A percentile compares a stretch with the other conserved stretches of the same genome.
phyloP scores from a whole-genome alignment of 2,113 vertebrate genomes.

The Dolichallabes microphthalmus region DNA sequence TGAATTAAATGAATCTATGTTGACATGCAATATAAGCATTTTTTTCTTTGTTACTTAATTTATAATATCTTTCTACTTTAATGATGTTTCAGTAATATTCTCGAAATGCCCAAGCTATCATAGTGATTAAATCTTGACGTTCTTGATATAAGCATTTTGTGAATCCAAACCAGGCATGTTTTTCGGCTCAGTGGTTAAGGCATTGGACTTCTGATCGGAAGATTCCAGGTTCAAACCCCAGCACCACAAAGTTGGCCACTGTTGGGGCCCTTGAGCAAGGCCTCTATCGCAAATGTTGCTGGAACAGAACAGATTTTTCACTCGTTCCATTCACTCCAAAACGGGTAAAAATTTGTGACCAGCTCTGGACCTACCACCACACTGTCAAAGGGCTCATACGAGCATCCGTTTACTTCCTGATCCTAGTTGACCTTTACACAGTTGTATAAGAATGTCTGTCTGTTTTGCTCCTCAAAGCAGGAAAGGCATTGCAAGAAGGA shows the following conservation, averaged over 20 bases:
- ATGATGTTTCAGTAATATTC: neutral
- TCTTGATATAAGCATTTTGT: neutral
- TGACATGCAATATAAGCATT: neutral
- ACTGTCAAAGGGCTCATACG: neutral
- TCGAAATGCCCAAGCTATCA: neutral
- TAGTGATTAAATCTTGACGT: no score
- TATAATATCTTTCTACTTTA: neutral
- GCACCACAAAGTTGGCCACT: no score
- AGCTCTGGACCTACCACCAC: neutral
- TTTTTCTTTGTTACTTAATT: neutral
- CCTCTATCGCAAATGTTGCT: no score
- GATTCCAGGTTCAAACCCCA: no score
- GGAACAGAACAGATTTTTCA: no score
- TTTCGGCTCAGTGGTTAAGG: no score
- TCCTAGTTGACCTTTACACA: neutral
- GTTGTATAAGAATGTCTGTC: neutral
- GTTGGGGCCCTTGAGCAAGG: no score
- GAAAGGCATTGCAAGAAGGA: slow-evolving; percentile 25
- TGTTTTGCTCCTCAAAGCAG: slow-evolving; percentile 23
- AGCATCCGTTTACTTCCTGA: neutral
- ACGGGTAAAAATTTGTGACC: neutral
- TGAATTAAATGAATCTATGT: neutral
- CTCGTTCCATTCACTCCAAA: neutral
- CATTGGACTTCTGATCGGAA: no score
- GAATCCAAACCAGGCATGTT: neutral